Evolutionary conservation across 2,113 vertebrate species (phyloP), one percentile per base, ranked within the genome.

Genomic region (Menura novaehollandiae): DNA sequence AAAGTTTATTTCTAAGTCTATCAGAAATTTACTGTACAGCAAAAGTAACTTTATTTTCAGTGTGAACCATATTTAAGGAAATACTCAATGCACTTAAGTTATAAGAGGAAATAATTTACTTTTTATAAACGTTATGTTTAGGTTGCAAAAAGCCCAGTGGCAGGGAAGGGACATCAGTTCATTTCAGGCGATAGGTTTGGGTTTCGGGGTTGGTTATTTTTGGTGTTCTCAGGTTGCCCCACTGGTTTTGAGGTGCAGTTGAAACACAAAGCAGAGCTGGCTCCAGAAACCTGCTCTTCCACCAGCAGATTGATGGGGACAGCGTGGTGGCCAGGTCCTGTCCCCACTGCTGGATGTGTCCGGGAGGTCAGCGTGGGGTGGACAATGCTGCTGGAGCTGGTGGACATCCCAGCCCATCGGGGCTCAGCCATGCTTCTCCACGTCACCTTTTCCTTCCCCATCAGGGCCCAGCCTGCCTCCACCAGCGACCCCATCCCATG

Each of bases 1-100:
- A 93, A 96, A 98, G 96, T 97, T 97, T 98, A 96, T 97, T 91
- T 96, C 95, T 97, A 95, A 98, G 85, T 96, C 94, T 97, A 96
- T 97, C 98, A 95, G 97, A 97, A 97, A 97, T 92, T 96, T 97
- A 97, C 95, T 97, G 97, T 98, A 98, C 97, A 98, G 97, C 94
- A 92, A 97, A 98, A 98, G 96, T 97, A 97, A 98, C 96, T 98
- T 98, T 98, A 98, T 98, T 98, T 98, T 97, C 98, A 95, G 94
- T 80, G 97, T 98, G 97, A 98, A 98, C 97, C 97, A 89, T 98
- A 98, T 98, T 98, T 98, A 98, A 98, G 98, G 96, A 98, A 97
- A 98, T 97, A 97, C 97, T 98, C 94, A 91, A 89, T 98, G 98
- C 97, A 98, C 97, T 98, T 98, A 98, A 98, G 98, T 98, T 98